A percentile compares a stretch with the other conserved stretches of the same genome.
Conservation (phyloP, 2,113 vertebrate species). For the Hyaena hyaena region DNA sequence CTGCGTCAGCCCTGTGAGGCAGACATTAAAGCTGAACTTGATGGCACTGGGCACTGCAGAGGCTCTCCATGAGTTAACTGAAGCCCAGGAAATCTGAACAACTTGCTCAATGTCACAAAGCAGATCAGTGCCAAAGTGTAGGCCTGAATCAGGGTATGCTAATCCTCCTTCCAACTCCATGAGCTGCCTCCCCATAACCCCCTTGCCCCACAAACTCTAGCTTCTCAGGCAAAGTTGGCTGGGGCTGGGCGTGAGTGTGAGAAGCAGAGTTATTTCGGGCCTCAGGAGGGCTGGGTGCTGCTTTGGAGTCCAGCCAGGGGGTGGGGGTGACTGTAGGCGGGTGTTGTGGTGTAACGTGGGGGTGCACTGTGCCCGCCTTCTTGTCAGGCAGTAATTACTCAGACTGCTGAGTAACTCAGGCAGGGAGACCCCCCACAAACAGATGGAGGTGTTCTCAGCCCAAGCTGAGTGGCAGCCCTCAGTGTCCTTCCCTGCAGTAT, state of each 20-base stretch:
- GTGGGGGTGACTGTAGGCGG: slow-evolving; percentile 64
- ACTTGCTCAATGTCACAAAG: neutral
- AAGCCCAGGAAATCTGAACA: neutral
- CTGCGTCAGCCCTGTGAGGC: neutral
- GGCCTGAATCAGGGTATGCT: neutral
- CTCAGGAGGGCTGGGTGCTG: slow-evolving; percentile 65
- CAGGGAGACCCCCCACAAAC: slow-evolving; percentile 70
- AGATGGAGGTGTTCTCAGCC: slow-evolving; percentile 60
- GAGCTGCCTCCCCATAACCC: slow-evolving; percentile 38
- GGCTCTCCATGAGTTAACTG: neutral
- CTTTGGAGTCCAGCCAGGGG: slow-evolving; percentile 73
- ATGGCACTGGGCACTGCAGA: neutral
- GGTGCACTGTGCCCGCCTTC: slow-evolving; percentile 56
- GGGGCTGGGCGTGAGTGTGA: slow-evolving; percentile 67
- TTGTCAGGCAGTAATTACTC: slow-evolving; percentile 78
- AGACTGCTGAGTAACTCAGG: slow-evolving; percentile 77
- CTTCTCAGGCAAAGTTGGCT: slow-evolving; percentile 56
- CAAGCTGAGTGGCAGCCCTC: neutral
- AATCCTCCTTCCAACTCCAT: slow-evolving; percentile 9
- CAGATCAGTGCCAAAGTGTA: slow-evolving; percentile 12
- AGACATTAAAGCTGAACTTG: neutral
- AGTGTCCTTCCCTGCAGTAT: neutral
- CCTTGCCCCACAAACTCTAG: slow-evolving; percentile 52
- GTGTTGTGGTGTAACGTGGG: slow-evolving; percentile 68
- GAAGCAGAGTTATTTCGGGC: slow-evolving; percentile 75